Evolutionary conservation across 2,113 vertebrate species (phyloP).

Genomic region (Okapia johnstoni): DNA sequence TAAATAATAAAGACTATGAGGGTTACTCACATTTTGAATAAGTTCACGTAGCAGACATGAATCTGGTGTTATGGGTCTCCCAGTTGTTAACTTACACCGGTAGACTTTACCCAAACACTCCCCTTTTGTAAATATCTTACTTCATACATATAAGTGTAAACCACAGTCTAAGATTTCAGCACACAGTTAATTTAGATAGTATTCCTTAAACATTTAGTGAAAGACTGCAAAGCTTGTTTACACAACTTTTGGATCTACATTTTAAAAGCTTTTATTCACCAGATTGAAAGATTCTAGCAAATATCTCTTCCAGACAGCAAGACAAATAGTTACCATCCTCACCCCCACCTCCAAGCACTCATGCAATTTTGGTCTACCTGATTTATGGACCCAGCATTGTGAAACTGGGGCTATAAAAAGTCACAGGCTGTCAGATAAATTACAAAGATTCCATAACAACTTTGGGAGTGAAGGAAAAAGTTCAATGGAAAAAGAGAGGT

Average conservation of each 20-base stretch:
- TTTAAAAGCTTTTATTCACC: not conserved
- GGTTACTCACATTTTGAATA: slow-evolving; percentile 12
- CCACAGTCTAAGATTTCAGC: not conserved
- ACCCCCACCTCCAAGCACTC: not conserved
- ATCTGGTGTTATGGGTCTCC: not conserved
- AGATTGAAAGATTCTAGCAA: slow-evolving; percentile 17
- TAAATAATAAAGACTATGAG: not conserved
- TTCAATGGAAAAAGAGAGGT: not conserved
- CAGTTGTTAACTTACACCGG: not conserved
- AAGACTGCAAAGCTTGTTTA: not conserved
- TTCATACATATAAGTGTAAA: not conserved
- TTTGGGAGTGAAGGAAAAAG: not conserved
- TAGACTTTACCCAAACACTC: not conserved
- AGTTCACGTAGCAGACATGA: not conserved
- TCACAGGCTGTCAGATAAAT: not conserved
- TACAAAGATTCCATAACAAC: not conserved
- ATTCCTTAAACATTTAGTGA: slow-evolving; percentile 7
- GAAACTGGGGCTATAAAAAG: not conserved
- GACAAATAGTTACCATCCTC: not conserved
- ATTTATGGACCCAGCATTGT: not conserved
- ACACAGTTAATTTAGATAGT: not conserved
- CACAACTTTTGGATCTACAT: not conserved
- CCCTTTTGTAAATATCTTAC: not conserved
- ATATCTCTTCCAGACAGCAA: not conserved
- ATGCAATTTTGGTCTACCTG: not conserved